Evolutionary conservation across 1,140 invertebrate genomes (phyloP).

Genomic region (Nylanderia fulva): DNA sequence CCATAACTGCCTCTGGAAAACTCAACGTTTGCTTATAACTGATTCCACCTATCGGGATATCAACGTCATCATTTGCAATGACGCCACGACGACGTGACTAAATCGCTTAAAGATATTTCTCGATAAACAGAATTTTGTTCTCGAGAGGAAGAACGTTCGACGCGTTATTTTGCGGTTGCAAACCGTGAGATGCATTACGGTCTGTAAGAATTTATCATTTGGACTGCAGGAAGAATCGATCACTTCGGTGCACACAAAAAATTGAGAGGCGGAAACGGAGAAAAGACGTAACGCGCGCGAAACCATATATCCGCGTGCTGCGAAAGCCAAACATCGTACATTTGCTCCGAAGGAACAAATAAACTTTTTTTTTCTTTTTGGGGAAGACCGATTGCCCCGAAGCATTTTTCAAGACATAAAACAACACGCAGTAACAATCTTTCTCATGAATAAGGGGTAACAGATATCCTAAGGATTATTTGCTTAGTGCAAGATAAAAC

Average conservation of each 20-base stretch:
- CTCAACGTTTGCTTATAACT: conserved; percentile 35
- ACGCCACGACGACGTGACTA: not conserved
- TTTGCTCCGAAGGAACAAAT: conserved; percentile 29
- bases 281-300: conserved; percentile 23
- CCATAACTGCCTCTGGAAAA: conserved; percentile 14
- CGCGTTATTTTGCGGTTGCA: not conserved
- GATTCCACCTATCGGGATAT: conserved; percentile 33
- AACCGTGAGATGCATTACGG: not conserved
- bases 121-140: conserved; percentile 9
- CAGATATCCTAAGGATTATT: conserved; percentile 34
- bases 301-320: conserved; percentile 43
- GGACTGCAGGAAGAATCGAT: conserved; percentile 30
- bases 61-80: conserved; percentile 38
- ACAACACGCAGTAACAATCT: conserved; percentile 48
- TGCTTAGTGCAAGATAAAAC: conserved; percentile 15
- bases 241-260: conserved; percentile 3
- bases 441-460: conserved; percentile 40
- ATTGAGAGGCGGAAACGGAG: not conserved
- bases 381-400: conserved; percentile 29
- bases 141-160: not conserved
- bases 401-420: conserved; percentile 44
- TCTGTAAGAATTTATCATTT: conserved; percentile 43
- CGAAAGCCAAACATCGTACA: conserved; percentile 43
- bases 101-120: not conserved
- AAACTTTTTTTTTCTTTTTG: conserved; percentile 27